phyloP scores from a whole-genome alignment of 2,888 invertebrate genomes.

The Epirrhoe alternata region DNA sequence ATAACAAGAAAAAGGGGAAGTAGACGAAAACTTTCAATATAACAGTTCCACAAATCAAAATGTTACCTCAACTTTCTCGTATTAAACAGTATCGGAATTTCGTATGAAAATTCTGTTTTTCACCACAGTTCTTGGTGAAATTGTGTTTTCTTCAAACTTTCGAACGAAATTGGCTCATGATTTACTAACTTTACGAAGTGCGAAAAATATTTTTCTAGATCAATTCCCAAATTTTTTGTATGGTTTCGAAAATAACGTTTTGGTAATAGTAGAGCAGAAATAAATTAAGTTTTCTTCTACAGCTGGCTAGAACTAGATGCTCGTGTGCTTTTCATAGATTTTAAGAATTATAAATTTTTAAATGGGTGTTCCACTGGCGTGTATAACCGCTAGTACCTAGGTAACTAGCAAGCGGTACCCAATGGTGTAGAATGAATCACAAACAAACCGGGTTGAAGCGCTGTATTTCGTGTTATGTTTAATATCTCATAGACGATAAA shows the following conservation, averaged over 20 bases:
- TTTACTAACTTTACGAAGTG: conserved; percentile 22
- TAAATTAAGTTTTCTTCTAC: neutral
- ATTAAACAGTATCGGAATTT: conserved; percentile 14
- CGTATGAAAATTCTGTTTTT: conserved; percentile 24
- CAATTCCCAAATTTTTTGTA: neutral
- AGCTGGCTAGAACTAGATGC: too few species aligned
- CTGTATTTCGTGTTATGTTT: too few species aligned
- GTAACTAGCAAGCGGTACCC: too few species aligned
- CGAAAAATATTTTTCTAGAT: conserved; percentile 23
- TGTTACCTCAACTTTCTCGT: conserved; percentile 10
- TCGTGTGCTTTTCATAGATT: too few species aligned
- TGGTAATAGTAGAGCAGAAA: neutral
- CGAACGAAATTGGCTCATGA: conserved; percentile 22
- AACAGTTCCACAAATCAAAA: conserved; percentile 17
- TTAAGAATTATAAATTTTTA: too few species aligned
- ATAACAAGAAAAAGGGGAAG: neutral
- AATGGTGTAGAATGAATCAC: too few species aligned
- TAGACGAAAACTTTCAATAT: conserved; percentile 10
- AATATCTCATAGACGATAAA: too few species aligned
- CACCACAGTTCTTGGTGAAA: conserved; percentile 22
- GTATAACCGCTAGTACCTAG: too few species aligned
- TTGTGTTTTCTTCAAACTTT: conserved; percentile 29
- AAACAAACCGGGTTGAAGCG: too few species aligned
- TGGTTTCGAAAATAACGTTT: neutral
- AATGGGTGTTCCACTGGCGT: too few species aligned